Base-by-base conservation (phyloP, 1,140 invertebrate genomes). In the Arion vulgaris region DNA sequence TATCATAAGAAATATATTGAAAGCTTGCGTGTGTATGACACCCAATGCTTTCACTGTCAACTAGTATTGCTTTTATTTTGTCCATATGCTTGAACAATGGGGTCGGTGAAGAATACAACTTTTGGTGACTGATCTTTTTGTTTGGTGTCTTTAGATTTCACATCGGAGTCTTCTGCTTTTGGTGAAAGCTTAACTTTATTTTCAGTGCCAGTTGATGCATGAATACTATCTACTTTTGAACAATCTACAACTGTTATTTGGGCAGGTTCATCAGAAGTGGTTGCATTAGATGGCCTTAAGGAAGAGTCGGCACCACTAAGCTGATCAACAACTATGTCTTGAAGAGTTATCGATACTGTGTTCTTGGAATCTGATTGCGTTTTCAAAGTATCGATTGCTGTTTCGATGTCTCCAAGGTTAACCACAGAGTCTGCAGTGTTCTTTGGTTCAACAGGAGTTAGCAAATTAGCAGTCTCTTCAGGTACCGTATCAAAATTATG, bases 81-180 rank as follows among this genome's bases (percentile, higher is more conserved):
- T 19, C 53, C 28, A 36, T 80, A 80, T 15, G 78, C 78, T 32
- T 71, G 78, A 19, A 69, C 57, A 36, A 80, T 80, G 11, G 78
- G 78, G 45, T 80, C 78, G 32, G 78, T 80, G 68, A 80, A 80
- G 45, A 80, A 80, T 15, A 80, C 78, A 80, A 80, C 78, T 49
- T 80, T 80, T 9, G 76, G 53, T 13, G 51, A 1, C 68, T 71
- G 78, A n/a, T 80, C 78, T 39, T 80, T 80, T 2, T 11, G 41
- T 49, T 71, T 80, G 26, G 23, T 15, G 1, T 80, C 78, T 34
- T 80, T 71, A 28, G 62, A n/a, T 49, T 69, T 49, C 2, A 26
- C 28, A 17, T 80, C 68, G 17, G 23, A 39, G 2, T 57, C 51
- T 9, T 66, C n/a, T 32, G n/a, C 57, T 13, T 36, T 45, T 38